A percentile compares a stretch with the other conserved stretches of the same genome.
Evolutionary conservation across 1,140 invertebrate species (phyloP).

Genomic region (Tyrophagus putrescentiae): DNA sequence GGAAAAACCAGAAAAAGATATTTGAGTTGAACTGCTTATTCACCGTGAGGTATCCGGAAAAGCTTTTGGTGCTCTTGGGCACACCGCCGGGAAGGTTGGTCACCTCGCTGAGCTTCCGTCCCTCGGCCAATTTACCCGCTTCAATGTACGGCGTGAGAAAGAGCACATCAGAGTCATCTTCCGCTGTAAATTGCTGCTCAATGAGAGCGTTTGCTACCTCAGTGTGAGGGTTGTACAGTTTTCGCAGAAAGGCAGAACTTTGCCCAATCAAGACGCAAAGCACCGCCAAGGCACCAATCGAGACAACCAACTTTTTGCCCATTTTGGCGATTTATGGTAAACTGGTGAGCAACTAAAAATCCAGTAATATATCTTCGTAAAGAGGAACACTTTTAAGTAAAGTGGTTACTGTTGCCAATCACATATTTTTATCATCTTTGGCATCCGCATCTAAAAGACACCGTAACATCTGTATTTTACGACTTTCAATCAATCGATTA

Average conservation of each 20-base stretch:
- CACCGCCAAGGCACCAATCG: too few species aligned
- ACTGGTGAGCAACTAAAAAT: too few species aligned
- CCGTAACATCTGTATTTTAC: too few species aligned
- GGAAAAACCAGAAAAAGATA: constrained; percentile 29
- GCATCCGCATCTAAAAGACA: too few species aligned
- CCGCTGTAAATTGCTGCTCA: neutral
- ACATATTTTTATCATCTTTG: too few species aligned
- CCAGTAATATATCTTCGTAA: too few species aligned
- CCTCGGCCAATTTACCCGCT: constrained; percentile 22
- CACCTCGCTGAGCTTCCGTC: neutral
- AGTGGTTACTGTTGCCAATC: too few species aligned
- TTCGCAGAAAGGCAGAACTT: neutral
- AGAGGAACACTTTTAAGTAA: too few species aligned
- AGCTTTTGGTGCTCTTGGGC: constrained; percentile 7
- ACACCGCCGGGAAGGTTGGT: neutral
- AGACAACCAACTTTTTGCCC: too few species aligned
- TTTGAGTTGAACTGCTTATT: constrained; percentile 24
- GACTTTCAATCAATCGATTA: too few species aligned
- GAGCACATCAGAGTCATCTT: constrained; percentile 14
- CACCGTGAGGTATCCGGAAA: constrained; percentile 21
- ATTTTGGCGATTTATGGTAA: too few species aligned
- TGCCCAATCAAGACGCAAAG: neutral
- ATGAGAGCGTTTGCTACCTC: neutral
- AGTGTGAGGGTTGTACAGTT: neutral
- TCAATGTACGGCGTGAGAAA: constrained; percentile 24